These are phyloP conservation scores for Dipodomys stephensi DNA, from an alignment of 2,113 vertebrate species.

Conservation along the genomic window DNA sequence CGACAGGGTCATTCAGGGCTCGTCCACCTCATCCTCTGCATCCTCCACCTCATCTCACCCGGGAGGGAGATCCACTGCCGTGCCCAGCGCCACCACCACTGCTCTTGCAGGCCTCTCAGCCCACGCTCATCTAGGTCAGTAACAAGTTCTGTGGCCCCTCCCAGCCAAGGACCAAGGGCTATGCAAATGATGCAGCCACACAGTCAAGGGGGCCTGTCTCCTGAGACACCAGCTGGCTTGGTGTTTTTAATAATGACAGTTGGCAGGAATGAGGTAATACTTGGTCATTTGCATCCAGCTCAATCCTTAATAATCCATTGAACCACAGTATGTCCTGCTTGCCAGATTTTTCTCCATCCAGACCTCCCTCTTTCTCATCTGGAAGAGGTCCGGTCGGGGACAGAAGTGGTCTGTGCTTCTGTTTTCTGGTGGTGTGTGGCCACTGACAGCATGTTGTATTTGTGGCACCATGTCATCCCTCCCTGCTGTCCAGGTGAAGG, in stretches of 20 bases:
- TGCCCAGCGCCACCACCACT: conserved; percentile 88
- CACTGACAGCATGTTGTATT: not conserved
- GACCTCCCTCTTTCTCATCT: not conserved
- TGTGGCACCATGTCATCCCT: too few relatives aligned
- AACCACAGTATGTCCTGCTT: not conserved
- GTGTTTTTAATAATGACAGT: not conserved
- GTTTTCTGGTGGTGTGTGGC: not conserved
- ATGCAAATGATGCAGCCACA: not conserved
- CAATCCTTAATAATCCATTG: not conserved
- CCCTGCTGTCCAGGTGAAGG: not conserved
- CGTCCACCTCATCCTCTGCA: conserved; percentile 98
- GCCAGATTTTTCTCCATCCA: not conserved
- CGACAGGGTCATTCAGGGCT: conserved; percentile 96
- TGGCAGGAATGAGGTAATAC: not conserved
- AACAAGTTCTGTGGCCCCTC: conserved; percentile 30
- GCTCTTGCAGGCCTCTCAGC: conserved; percentile 94
- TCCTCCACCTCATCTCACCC: conserved; percentile 98
- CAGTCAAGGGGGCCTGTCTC: not conserved
- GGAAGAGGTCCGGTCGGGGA: not conserved
- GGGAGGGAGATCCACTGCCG: conserved; percentile 92
- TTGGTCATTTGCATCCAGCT: not conserved
- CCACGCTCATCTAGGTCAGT: conserved; percentile 96
- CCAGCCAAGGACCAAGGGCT: not conserved
- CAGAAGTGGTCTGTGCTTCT: not conserved
- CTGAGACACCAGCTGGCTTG: not conserved